Evolutionary conservation across 2,888 invertebrate genomes (phyloP), one percentile per base, ranked within the genome.

Genomic region (Amphimallon solstitiale): DNA sequence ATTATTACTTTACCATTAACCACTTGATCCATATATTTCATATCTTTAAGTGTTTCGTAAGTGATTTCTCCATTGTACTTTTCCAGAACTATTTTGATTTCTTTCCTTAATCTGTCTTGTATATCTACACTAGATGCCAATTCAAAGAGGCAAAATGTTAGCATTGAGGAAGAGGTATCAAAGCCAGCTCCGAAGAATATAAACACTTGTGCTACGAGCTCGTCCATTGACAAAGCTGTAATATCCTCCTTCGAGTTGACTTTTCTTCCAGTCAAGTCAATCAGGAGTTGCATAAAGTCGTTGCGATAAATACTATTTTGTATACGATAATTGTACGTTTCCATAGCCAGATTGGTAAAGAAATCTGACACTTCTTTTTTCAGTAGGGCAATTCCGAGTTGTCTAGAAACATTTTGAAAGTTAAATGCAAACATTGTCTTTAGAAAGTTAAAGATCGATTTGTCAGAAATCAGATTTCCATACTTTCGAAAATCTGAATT

Each of bases 131-230:
- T 75, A 6, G 64, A 49, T 0, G 87, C 86, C 45, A 89, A 73
- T 10, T 85, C 84, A 72, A 86, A 86, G 7, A 85, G 78, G 0
- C 85, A 85, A 70, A 86, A 87, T 0, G 86, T 85, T 17, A 88
- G 73, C 10, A 87, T 75, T 0, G 86, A 86, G 60, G 87, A 85
- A 0, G 88, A 86, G 0, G 88, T 88, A 73, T 88, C 88, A 72
- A 85, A 88, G 0, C 88, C 89, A 62, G 87, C 88, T 52, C 87
- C 78, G 1, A 88, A 84, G 77, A 89, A 88, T 2, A 88, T 76
- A 37, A 88, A 78, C 9, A 85, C 84, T 75, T 89, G 88, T 0
- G 87, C 87, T 0, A 74, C 71, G 1, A 79, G 68, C 66, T 79
- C 76, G 7, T 76, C 67, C 35, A 77, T 59, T 10, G 69, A 76